Conservation (phyloP, 1,140 invertebrate species). For the Gonioctena quinquepunctata region DNA sequence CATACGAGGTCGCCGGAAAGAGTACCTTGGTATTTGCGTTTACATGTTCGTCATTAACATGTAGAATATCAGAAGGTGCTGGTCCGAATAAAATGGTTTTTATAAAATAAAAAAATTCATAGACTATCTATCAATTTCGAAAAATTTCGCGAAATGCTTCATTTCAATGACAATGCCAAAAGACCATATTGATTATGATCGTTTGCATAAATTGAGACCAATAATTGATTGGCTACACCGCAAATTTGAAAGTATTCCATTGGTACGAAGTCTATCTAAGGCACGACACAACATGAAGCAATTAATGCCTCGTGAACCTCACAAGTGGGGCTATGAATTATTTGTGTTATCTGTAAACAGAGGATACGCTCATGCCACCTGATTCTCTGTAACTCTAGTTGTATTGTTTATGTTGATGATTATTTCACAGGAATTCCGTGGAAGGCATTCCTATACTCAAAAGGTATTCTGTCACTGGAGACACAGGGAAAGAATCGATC, state of each 20-base stretch:
- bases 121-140: too few species aligned
- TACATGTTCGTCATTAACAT: background rate
- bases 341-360: slow-evolving; percentile 25
- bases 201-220: background rate
- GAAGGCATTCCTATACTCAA: slow-evolving; percentile 27
- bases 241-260: background rate
- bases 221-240: background rate
- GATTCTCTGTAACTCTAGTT: slow-evolving; percentile 16
- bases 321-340: slow-evolving; percentile 55
- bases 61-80: background rate
- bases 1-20: background rate
- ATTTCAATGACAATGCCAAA: background rate
- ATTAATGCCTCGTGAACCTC: slow-evolving; percentile 47
- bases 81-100: too few species aligned
- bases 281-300: slow-evolving; percentile 27
- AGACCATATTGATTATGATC: background rate
- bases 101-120: too few species aligned
- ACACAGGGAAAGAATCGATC: slow-evolving; percentile 30
- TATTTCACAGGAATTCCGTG: slow-evolving; percentile 24
- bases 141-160: too few species aligned
- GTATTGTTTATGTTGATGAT: slow-evolving; percentile 26
- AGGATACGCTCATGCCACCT: slow-evolving; percentile 20
- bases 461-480: slow-evolving; percentile 28
- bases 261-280: background rate
- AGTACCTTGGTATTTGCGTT: background rate